Percentiles rank a stretch among this genome's conserved stretches.
phyloP scores from a whole-genome alignment of 2,113 vertebrate species.

The Gymnocephalus cernua region DNA sequence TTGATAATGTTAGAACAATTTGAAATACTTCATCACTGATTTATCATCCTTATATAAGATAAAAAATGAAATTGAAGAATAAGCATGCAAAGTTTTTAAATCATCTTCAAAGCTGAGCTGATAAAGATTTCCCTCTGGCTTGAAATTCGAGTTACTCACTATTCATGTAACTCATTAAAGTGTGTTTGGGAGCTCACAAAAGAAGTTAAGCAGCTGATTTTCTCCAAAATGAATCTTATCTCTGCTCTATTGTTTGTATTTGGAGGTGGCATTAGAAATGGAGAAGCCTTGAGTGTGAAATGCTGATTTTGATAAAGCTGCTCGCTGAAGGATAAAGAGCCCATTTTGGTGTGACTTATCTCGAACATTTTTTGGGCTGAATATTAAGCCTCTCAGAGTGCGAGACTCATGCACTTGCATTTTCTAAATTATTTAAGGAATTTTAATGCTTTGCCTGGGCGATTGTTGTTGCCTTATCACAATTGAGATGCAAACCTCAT shows the following conservation, averaged over 20 bases:
- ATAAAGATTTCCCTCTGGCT: conserved; percentile 31
- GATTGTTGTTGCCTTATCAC: conserved; percentile 26
- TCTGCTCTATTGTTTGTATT: conserved; percentile 59
- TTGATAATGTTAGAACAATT: not conserved
- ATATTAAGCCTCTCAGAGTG: conserved; percentile 57
- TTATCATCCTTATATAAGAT: not conserved
- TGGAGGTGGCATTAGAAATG: conserved; percentile 46
- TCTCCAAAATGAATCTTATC: conserved; percentile 58
- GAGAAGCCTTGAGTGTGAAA: conserved; percentile 43
- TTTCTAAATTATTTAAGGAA: conserved; percentile 50
- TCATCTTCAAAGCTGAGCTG: conserved; percentile 33
- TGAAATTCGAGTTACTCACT: conserved; percentile 34
- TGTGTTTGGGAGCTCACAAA: conserved; percentile 50
- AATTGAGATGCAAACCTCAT: conserved; percentile 28
- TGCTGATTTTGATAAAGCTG: conserved; percentile 59
- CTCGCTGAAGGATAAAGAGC: conserved; percentile 48
- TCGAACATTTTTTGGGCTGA: conserved; percentile 37
- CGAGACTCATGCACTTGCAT: conserved; percentile 39
- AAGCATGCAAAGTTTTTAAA: conserved; percentile 3
- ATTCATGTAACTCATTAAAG: conserved; percentile 48
- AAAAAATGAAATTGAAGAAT: not conserved
- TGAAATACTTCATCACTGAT: not conserved
- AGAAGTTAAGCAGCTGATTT: conserved; percentile 49
- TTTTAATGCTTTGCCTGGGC: conserved; percentile 26
- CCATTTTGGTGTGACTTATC: conserved; percentile 70